Conservation (phyloP, 2,888 invertebrate genomes). For the Rhyacophila evoluta region DNA sequence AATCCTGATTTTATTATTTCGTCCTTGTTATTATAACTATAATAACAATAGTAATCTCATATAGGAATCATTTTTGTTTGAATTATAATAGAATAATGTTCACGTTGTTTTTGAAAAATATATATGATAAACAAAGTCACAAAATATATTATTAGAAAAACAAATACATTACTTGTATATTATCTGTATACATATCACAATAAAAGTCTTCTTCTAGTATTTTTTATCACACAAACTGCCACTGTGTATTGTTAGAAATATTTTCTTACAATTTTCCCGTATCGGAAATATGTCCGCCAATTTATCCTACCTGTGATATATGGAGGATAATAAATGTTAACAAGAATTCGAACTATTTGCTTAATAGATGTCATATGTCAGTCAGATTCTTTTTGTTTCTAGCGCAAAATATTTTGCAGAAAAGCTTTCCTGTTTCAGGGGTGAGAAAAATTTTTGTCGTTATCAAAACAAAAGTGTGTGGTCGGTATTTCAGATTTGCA, state of each 20-base stretch:
- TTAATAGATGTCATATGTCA: slow-evolving; percentile 6
- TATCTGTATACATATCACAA: background rate
- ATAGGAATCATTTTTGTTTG: too few relatives aligned
- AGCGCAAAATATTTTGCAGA: background rate
- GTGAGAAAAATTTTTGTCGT: background rate
- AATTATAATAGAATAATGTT: too few relatives aligned
- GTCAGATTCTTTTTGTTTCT: background rate
- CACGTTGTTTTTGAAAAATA: too few relatives aligned
- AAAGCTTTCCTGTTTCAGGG: background rate
- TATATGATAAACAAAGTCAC: too few relatives aligned
- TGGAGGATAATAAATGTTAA: background rate
- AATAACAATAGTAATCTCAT: too few relatives aligned
- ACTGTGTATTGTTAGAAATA: too few relatives aligned
- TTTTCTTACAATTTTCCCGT: background rate
- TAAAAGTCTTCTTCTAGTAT: background rate
- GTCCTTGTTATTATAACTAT: too few relatives aligned
- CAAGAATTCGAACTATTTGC: background rate
- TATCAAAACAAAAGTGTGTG: too few relatives aligned
- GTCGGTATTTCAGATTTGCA: too few relatives aligned
- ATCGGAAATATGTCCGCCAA: slow-evolving; percentile 6
- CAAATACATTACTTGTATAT: background rate
- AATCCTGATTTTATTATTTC: too few relatives aligned
- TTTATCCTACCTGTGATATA: background rate
- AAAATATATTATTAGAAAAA: background rate
- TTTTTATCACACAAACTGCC: too few relatives aligned